These are phyloP conservation scores for Acipenser transmontanus DNA, from an alignment of 2,797 vertebrate species.

Conservation along the genomic window DNA sequence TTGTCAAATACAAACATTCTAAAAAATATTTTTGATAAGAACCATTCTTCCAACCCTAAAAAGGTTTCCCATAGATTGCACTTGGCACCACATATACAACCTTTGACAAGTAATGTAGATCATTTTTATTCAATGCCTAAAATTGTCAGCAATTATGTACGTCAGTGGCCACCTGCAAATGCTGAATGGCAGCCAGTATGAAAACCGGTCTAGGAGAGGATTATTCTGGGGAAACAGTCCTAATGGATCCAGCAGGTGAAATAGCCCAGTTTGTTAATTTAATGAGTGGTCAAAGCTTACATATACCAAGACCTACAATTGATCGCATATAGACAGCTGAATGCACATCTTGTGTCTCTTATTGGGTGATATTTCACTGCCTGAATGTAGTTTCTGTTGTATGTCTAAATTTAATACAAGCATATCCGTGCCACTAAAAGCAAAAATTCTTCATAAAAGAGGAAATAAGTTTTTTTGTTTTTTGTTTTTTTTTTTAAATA, in stretches of 20 bases:
- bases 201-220: slow-evolving; percentile 79
- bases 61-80: slow-evolving; percentile 98
- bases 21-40: slow-evolving; percentile 67
- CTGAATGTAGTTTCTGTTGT: too few relatives aligned
- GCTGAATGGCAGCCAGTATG: slow-evolving; percentile 95
- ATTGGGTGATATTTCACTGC: slow-evolving; percentile 18
- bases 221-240: slow-evolving; percentile 77
- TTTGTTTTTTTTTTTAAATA: too few relatives aligned
- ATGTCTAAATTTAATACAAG: too few relatives aligned
- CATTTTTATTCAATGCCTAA: slow-evolving; percentile 99
- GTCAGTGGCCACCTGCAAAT: slow-evolving; percentile 99
- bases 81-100: slow-evolving; percentile 97
- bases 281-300: slow-evolving; percentile 90
- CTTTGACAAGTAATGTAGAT: slow-evolving; percentile 99
- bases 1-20: too few relatives aligned
- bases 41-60: slow-evolving; percentile 95
- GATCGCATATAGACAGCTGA: slow-evolving; percentile 44
- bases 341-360: slow-evolving; percentile 50
- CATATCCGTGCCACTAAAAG: too few relatives aligned
- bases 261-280: slow-evolving; percentile 97
- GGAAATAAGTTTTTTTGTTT: too few relatives aligned
- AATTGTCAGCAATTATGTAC: slow-evolving; percentile 99
- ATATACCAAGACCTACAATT: slow-evolving; percentile 53
- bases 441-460: too few relatives aligned
- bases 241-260: slow-evolving; percentile 97